A percentile compares a stretch with the other conserved stretches of the same genome.
Conservation (phyloP, 1,140 invertebrate genomes). For the Polypedilum pembai region DNA sequence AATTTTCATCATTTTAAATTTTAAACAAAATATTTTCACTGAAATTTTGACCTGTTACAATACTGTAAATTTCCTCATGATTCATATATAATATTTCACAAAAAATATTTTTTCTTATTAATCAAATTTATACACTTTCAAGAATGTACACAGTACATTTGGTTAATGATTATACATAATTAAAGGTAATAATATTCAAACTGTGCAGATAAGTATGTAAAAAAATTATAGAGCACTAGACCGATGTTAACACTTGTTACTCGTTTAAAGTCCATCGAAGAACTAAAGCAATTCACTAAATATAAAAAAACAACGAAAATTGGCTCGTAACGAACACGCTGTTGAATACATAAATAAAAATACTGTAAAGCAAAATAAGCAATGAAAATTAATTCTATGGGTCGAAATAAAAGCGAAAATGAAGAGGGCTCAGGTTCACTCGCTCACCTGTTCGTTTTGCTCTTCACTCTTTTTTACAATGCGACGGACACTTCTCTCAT, state of each 20-base stretch:
- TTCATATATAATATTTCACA: too few species aligned
- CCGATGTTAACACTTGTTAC: conserved; percentile 23
- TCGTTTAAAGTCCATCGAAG: conserved; percentile 7
- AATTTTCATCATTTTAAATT: too few species aligned
- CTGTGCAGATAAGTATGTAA: background rate
- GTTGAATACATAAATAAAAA: conserved; percentile 13
- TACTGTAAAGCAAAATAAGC: conserved; percentile 15
- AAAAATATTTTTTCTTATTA: too few species aligned
- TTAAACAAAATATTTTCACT: too few species aligned
- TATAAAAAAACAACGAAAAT: conserved; percentile 18
- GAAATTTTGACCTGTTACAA: background rate
- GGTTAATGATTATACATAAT: background rate
- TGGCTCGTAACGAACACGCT: conserved; percentile 4
- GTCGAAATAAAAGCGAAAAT: conserved; percentile 18
- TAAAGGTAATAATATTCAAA: background rate
- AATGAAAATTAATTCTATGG: conserved; percentile 19
- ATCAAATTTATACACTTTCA: background rate
- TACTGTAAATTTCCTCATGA: background rate
- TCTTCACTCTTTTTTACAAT: background rate
- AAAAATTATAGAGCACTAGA: background rate
- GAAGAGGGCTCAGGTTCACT: background rate
- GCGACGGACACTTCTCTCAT: too few species aligned
- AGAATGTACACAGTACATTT: background rate
- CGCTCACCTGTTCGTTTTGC: background rate
- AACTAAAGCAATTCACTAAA: conserved; percentile 21